Evolutionary conservation across 2,113 vertebrate genomes (phyloP), one percentile per base, ranked within the genome.

Genomic region (Acanthisitta chloris): DNA sequence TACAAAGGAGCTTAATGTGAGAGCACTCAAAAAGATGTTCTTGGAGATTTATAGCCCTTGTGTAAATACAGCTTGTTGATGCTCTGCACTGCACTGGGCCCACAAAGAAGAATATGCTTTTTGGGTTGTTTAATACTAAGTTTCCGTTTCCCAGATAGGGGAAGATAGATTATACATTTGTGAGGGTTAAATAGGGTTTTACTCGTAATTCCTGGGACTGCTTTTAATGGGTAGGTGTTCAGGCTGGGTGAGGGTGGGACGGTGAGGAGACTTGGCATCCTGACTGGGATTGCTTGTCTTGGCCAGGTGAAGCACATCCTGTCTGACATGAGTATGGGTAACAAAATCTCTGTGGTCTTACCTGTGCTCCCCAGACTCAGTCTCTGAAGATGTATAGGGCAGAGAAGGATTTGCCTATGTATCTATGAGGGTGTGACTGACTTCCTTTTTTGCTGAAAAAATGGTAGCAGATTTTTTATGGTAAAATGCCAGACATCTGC

Each of bases 1-100:
- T 6, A 43, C 67, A 92, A 89, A 95, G 59, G 78, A 51, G 5
- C 51, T 91, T 71, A 88, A 90, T 94, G 67, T 78, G 76, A 87
- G 77, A 86, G 71, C 85, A 67, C 59, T 94, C 54, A 46, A 12
- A 86, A 86, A 86, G 43, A 74, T 88, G 17, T 64, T 79, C 26
- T 55, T 64, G 34, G 34, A 85, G 79, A 92, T 95, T 84, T 92
- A 54, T 84, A 49, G 88, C 52, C 54, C 24, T 10, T 17, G 33
- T 9, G 15, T 88, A 89, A 81, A 67, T 79, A 19, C 43, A 52
- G 20, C 34, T 88, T 74, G n/a, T 61, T 85, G 61, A 40, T 61
- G 36, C 65, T 94, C 25, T 85, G 24, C 0, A 1, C 40, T 85
- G 43, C 46, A 20, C 34, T 52, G 73, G 36, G 18, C 31, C 20